phyloP scores from a whole-genome alignment of 2,113 vertebrate species.

The Sapajus apella region DNA sequence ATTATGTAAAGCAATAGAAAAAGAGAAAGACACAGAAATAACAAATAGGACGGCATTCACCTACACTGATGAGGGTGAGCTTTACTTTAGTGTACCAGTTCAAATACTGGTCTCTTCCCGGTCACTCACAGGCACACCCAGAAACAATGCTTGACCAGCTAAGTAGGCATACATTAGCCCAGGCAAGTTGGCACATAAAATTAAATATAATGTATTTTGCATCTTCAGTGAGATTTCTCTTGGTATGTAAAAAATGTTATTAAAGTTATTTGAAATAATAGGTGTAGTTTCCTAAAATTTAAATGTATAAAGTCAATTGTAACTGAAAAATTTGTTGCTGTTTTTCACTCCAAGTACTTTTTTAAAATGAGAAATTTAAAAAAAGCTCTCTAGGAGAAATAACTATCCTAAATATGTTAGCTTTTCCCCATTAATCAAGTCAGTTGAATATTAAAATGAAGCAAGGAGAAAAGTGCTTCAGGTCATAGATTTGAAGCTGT shows the following conservation, averaged over 20 bases:
- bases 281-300: neutral
- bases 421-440: neutral
- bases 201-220: neutral
- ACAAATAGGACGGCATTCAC: neutral
- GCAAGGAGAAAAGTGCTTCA: neutral
- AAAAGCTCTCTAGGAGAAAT: neutral
- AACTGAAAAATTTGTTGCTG: neutral
- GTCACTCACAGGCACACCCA: neutral
- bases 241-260: neutral
- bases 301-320: neutral
- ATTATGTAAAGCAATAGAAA: no score
- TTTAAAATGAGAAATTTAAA: neutral
- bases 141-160: neutral
- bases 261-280: neutral
- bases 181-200: neutral
- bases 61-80: no score
- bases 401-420: neutral
- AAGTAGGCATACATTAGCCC: neutral
- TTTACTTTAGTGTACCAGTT: neutral
- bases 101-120: neutral
- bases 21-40: no score
- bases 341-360: neutral
- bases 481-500: neutral
- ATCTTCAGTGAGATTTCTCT: neutral
- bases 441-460: neutral